Percentiles rank a stretch among this genome's conserved stretches.
phyloP scores from a whole-genome alignment of 2,113 vertebrate species.

The Chionomys nivalis region DNA sequence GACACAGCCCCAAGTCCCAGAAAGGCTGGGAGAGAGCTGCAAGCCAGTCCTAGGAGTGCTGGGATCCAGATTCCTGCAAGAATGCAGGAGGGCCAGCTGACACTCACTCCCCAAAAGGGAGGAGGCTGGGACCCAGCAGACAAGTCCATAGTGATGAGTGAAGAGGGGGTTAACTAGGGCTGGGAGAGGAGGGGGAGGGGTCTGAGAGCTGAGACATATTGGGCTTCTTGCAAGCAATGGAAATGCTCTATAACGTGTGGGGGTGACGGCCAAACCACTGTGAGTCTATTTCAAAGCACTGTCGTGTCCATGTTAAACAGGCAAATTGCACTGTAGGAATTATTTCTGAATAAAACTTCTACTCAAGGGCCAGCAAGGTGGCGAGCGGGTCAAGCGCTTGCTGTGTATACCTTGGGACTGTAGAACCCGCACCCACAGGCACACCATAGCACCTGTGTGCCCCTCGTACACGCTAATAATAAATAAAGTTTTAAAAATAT shows the following conservation, averaged over 20 bases:
- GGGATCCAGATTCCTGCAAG: not conserved
- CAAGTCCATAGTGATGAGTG: not conserved
- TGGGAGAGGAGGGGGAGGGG: too few relatives aligned
- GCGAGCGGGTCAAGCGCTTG: not conserved
- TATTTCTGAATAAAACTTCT: not conserved
- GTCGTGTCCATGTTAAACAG: not conserved
- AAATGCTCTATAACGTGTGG: not conserved
- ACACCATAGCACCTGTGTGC: not conserved
- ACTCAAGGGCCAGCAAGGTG: not conserved
- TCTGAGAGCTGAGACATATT: not conserved
- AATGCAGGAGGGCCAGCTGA: not conserved
- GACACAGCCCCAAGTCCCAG: not conserved
- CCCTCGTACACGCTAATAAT: not conserved
- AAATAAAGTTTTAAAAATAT: not conserved
- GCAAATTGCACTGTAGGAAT: not conserved
- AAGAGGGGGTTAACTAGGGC: not conserved
- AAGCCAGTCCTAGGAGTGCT: not conserved
- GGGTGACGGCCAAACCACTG: too few relatives aligned
- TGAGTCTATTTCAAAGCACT: not conserved
- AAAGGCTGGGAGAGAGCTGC: not conserved
- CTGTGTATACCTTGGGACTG: too few relatives aligned
- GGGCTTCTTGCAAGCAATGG: not conserved
- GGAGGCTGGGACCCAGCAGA: not conserved
- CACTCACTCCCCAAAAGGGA: not conserved
- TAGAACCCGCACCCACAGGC: not conserved